Conservation (phyloP, 2,797 vertebrate genomes). For the Manis pentadactyla region DNA sequence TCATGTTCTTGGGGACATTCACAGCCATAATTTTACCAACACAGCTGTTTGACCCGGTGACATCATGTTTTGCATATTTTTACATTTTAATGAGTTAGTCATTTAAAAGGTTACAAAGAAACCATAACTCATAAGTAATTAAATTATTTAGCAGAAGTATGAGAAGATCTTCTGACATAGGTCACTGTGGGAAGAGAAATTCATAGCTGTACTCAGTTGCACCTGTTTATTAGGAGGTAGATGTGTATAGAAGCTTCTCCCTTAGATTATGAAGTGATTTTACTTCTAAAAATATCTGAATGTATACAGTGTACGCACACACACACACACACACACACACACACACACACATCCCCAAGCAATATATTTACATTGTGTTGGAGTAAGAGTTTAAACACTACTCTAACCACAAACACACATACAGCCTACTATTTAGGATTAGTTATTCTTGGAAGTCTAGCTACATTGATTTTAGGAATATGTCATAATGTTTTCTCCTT, state of each 20-base stretch:
- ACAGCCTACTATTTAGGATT: conserved; percentile 59
- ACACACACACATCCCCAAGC: conserved; percentile 18
- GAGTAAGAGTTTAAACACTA: conserved; percentile 43
- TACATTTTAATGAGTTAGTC: conserved; percentile 88
- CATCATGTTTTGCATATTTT: conserved; percentile 89
- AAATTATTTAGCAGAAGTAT: conserved; percentile 87
- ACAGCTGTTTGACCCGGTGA: conserved; percentile 88
- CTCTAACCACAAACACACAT: conserved; percentile 39
- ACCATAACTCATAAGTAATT: conserved; percentile 89
- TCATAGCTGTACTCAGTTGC: conserved; percentile 72
- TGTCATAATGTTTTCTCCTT: background rate
- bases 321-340: background rate
- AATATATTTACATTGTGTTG: conserved; percentile 3
- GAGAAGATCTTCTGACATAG: conserved; percentile 83
- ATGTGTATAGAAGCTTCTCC: conserved; percentile 61
- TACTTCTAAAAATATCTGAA: conserved; percentile 65
- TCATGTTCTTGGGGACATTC: conserved; percentile 86
- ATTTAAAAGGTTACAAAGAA: conserved; percentile 90
- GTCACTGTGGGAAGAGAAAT: conserved; percentile 84
- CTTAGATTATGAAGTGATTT: conserved; percentile 64
- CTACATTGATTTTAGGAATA: conserved; percentile 65
- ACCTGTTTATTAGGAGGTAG: conserved; percentile 82
- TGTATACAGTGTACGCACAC: background rate
- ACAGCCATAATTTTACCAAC: conserved; percentile 87
- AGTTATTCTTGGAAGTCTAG: conserved; percentile 69